Evolutionary conservation across 2,888 invertebrate species (phyloP), one percentile per base, ranked within the genome.

Genomic region (Synanthedon vespiformis): DNA sequence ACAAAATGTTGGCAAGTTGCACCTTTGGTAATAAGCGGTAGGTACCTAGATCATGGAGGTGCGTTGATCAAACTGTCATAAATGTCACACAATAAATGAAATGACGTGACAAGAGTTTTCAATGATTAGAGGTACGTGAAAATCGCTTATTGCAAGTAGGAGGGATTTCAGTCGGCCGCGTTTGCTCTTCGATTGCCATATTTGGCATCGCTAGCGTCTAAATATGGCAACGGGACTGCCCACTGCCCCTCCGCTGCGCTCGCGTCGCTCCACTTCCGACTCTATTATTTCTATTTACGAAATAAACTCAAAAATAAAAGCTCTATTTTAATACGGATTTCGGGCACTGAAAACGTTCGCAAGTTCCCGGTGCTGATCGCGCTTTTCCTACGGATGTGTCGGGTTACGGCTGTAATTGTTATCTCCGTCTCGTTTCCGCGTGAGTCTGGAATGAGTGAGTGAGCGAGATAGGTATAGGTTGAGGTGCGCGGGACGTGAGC

Each of bases 161-260:
- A 92, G 92, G 92, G 92, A 92, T 92, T 91, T 90, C 90, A 89
- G 90, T 90, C 91, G 89, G 88, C 93, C 92, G 90, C 92, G 91
- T 92, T 92, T 91, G 93, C 91, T 89, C 89, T 90, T 90, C 89
- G 91, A 74, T 90, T 90, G 89, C 93, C 93, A 90, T 93, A 93
- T 93, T 93, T 91, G 93, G 93, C 89, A 92, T 89, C 90, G 90
- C 89, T 88, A 89, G 90, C 88, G 90, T 91, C 93, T 93, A 93
- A 93, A 93, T 93, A 93, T 91, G 93, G 93, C 89, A 89, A 89
- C 90, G 90, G 91, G 90, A 88, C 90, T 81, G 89, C 89, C 90
- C 92, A 89, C 90, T 90, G 89, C 89, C 81, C 84, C 74, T 71
- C 75, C 70, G 65, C 77, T 76, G 77, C 62, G 61, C 62, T 59